phyloP scores from a whole-genome alignment of 2,888 invertebrate species.

The Drosophila eohydei region DNA sequence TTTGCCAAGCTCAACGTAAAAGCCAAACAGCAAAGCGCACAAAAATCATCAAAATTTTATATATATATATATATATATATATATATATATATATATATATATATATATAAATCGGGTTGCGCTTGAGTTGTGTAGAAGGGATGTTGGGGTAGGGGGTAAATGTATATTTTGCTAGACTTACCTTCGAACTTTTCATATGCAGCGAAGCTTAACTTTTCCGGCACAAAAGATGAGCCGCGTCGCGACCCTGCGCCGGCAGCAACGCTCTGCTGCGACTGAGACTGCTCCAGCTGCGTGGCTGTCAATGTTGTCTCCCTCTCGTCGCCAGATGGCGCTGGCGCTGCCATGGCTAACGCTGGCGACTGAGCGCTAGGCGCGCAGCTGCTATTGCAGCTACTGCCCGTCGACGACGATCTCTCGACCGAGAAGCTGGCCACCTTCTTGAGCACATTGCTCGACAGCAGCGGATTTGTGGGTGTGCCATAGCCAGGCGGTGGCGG shows the following conservation, averaged over 20 bases:
- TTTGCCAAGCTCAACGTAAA: conserved; percentile 50
- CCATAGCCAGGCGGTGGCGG: conserved; percentile 67
- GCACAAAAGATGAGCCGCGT: conserved; percentile 90
- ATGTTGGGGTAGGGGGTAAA: conserved; percentile 51
- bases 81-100: conserved; percentile 13
- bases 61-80: conserved; percentile 16
- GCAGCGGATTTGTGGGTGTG: conserved; percentile 70
- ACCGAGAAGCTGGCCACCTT: conserved; percentile 94
- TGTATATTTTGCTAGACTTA: conserved; percentile 84
- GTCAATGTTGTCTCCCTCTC: conserved; percentile 60
- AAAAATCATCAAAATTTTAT: conserved; percentile 45
- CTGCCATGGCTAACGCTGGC: conserved; percentile 8
- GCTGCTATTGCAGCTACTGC: conserved; percentile 27
- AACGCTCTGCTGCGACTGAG: conserved; percentile 28
- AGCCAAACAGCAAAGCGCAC: conserved; percentile 61
- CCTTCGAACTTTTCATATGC: conserved; percentile 97
- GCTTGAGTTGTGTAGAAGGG: conserved; percentile 42
- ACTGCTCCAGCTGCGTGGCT: conserved; percentile 49
- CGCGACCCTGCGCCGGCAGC: conserved; percentile 84
- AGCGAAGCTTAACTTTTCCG: conserved; percentile 94
- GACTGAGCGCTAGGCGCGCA: conserved; percentile 76
- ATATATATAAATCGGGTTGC: conserved; percentile 19
- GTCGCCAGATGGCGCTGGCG: conserved; percentile 27
- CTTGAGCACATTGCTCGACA: conserved; percentile 90
- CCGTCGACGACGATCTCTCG: conserved; percentile 87